These are phyloP conservation scores for Strix uralensis DNA, from an alignment of 2,113 vertebrate genomes.

Conservation along the genomic window DNA sequence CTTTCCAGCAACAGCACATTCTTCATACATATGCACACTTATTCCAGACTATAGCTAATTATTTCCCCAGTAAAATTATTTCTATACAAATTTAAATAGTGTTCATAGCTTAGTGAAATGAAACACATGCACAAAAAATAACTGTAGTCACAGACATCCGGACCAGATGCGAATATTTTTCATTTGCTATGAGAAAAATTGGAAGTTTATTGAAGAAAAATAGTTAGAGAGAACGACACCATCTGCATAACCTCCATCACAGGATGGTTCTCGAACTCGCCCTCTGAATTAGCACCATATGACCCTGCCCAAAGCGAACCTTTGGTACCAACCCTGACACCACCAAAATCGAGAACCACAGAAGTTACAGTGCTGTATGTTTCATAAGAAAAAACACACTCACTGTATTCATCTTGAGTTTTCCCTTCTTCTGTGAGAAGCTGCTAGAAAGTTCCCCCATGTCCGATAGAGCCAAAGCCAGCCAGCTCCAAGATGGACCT, in stretches of 20 bases:
- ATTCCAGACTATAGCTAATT: neutral
- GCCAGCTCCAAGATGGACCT: neutral
- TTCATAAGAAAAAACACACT: neutral
- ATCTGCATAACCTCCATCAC: neutral
- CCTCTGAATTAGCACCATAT: neutral
- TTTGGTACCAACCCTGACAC: neutral
- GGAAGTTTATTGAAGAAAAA: neutral
- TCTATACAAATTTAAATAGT: neutral
- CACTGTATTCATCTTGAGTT: neutral
- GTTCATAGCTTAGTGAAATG: neutral
- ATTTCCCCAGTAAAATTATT: neutral
- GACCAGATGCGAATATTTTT: neutral
- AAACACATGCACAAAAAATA: neutral
- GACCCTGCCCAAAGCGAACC: neutral
- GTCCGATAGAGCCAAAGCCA: neutral
- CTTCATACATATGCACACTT: neutral
- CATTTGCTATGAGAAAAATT: neutral
- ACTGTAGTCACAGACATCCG: neutral
- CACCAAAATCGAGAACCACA: neutral
- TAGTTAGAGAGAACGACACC: neutral
- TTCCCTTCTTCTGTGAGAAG: neutral
- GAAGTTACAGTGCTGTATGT: neutral
- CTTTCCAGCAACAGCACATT: neutral
- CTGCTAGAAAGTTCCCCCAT: neutral
- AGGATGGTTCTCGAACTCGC: neutral